Evolutionary conservation across 2,888 invertebrate species (phyloP), one percentile per base, ranked within the genome.

Genomic region (Agrilus mali): DNA sequence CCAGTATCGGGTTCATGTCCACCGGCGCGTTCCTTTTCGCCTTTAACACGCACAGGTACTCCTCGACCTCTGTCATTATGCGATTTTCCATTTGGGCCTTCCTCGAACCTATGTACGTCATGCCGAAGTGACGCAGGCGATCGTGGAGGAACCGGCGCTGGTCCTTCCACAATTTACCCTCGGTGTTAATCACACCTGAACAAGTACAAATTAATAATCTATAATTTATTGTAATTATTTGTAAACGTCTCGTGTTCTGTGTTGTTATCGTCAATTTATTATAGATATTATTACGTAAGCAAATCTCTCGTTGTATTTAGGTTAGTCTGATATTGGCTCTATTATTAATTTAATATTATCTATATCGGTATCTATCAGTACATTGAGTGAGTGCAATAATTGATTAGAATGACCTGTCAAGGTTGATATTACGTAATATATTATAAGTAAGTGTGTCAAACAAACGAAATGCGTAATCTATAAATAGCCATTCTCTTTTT

Each of bases 151-250:
- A 93, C 51, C 82, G 77, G 46, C 92, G 75, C 63, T 93, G 90
- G 57, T 83, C 87, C 65, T 88, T 89, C 93, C 93, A 93, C 56
- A 92, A 70, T 52, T 80, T 79, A 48, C 92, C 92, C 53, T 86
- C 86, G 55, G 86, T 84, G 66, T 93, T 92, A 60, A 92, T 80
- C 55, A 93, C 82, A 55, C 93, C 93, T 92, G 73, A 40, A n/a
- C n/a, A 67, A 60, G 33, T 10, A 10, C 20, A 20, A 20, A 20
- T 5, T 6, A 4, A 20, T 7, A 7, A 22, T 43, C 20, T 43
- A 38, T 16, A 33, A 20, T 36, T 41, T 2, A 20, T 20, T 20
- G 20, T 20, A 4, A 20, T 20, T 20, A 17, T 4, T 20, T 20
- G n/a, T n/a, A n/a, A n/a, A n/a, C n/a, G n/a, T n/a, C n/a, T n/a